Conservation (phyloP, 2,113 vertebrate species). For the Oryzias woworae region DNA sequence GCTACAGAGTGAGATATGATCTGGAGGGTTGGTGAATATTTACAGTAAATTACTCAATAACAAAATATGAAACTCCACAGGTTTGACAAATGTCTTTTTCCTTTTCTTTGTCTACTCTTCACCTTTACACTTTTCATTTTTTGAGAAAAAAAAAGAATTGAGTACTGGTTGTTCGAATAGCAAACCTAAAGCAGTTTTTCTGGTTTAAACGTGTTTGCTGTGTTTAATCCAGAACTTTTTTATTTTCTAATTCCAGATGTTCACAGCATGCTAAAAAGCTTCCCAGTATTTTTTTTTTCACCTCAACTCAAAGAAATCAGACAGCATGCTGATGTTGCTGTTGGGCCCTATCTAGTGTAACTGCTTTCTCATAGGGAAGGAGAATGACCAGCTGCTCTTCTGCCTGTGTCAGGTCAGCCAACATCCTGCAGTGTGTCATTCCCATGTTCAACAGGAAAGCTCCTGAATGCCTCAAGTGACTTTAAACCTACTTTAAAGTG, state of each 20-base stretch:
- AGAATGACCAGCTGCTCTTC: constrained; percentile 54
- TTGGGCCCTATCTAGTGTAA: constrained; percentile 21
- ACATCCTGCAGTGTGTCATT: constrained; percentile 14
- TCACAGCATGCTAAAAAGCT: constrained; percentile 16
- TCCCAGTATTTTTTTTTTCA: constrained; percentile 1
- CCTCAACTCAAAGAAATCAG: constrained; percentile 14
- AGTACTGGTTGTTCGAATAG: too few species aligned
- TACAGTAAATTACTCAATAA: too few species aligned
- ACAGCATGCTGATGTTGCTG: constrained; percentile 33
- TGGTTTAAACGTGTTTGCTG: not conserved
- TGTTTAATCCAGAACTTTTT: not conserved
- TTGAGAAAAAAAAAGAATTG: too few species aligned
- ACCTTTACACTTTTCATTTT: too few species aligned
- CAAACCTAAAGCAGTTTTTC: too few species aligned
- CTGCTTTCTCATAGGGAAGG: constrained; percentile 13
- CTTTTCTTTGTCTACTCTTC: too few species aligned
- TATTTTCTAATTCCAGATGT: constrained; percentile 7
- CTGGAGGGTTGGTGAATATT: too few species aligned
- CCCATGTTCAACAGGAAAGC: constrained; percentile 9
- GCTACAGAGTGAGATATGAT: too few species aligned
- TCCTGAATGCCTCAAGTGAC: constrained; percentile 13
- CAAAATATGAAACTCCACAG: too few species aligned
- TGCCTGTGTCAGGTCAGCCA: constrained; percentile 26
- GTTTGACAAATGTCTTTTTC: too few species aligned
- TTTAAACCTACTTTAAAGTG: constrained; percentile 18